Base-by-base conservation (phyloP, 2,113 vertebrate species). In the Corynorhinus townsendii region DNA sequence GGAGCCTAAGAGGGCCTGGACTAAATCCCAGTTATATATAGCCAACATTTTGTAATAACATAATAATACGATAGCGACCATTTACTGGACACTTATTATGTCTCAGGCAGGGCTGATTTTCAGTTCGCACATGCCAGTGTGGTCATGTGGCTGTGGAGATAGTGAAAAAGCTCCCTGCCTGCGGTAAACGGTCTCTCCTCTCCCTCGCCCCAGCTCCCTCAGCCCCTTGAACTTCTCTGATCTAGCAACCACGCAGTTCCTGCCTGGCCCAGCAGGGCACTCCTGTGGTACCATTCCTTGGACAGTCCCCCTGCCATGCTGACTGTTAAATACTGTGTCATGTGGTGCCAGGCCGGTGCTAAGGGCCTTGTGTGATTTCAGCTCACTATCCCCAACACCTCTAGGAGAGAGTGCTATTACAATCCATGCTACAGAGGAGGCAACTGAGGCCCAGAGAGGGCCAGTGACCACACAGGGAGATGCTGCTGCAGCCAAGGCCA, bases 101-200 rank as follows among this genome's bases (percentile, higher is more conserved):
- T 93, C 90, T 92, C 43, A 9, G 69, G 89, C 85, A 89, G 72
- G 76, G 85, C 86, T 92, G 92, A 71, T 88, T 93, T 96, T 93
- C 94, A 93, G 87, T 87, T 68, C 30, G 40, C 40, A 38, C 83
- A 45, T 49, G 64, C 68, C 26, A 15, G 79, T 38, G 10, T 43
- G 15, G 19, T 77, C 66, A 45, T 56, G 24, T 0, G 0, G 49
- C 35, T 30, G 1, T 82, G 72, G 76, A 81, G 56, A 89, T 7
- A 38, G 75, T 30, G 33, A 71, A 40, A 52, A 89, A n/a, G 38
- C 64, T 86, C 22, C 62, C 26, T 14, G 22, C 22, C 35, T 40
- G 11, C 3, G 0, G 40, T 52, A 79, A 22, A 66, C 1, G 40
- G 71, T 68, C 33, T 52, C 71, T 86, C 64, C 43, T n/a, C n/a